Evolutionary conservation across 2,797 vertebrate species (phyloP).

Genomic region (Tolypeutes matacus): DNA sequence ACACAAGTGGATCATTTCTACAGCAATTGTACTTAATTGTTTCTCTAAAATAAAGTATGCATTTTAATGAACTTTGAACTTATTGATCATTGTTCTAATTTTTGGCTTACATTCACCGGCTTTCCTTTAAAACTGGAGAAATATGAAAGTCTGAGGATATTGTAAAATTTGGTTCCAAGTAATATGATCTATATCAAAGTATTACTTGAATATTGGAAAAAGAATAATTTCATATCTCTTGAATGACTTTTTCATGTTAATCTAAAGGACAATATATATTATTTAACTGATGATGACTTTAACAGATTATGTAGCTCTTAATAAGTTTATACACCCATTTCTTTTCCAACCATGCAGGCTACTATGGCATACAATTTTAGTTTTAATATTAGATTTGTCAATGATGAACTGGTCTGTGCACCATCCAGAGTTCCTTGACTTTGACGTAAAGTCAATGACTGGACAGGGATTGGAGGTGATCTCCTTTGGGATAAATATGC

Average conservation of each 20-base stretch:
- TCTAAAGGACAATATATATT: background rate
- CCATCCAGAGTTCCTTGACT: background rate
- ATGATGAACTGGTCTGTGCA: background rate
- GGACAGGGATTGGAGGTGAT: rapidly evolving
- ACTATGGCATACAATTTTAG: background rate
- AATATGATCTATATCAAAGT: background rate
- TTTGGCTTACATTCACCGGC: background rate
- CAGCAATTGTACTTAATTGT: background rate
- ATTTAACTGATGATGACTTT: background rate
- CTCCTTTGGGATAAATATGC: background rate
- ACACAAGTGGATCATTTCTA: background rate
- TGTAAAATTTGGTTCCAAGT: background rate
- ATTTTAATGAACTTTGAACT: background rate
- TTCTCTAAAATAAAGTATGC: background rate
- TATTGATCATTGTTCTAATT: background rate
- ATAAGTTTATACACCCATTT: background rate
- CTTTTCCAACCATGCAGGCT: background rate
- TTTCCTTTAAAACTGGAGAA: background rate
- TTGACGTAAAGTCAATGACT: background rate
- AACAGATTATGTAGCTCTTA: background rate
- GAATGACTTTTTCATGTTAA: background rate
- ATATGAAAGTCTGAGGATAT: background rate
- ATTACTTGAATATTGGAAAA: background rate
- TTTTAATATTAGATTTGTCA: background rate
- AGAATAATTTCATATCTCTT: background rate